Percentiles rank a stretch among this genome's conserved stretches.
These are phyloP conservation scores for Chascanopsetta lugubris DNA, from an alignment of 2,113 vertebrate genomes.

Conservation along the genomic window DNA sequence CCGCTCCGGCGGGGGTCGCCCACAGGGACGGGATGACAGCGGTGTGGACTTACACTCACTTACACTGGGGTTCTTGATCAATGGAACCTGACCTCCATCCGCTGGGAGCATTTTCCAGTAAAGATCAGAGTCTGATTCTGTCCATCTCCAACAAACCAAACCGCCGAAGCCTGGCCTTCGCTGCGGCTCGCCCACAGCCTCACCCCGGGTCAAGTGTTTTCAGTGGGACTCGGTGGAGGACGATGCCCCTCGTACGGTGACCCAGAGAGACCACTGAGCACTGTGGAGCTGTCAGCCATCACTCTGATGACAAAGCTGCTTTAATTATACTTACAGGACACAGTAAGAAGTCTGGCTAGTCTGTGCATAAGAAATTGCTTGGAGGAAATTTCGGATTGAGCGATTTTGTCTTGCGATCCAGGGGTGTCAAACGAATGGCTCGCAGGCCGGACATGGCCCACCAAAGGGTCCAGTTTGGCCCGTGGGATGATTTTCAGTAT, in stretches of 20 bases:
- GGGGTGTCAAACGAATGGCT: no score
- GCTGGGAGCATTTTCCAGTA: slow-evolving; percentile 33
- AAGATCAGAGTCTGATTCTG: slow-evolving; percentile 25
- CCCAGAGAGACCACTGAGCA: not conserved
- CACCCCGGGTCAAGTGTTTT: slow-evolving; percentile 28
- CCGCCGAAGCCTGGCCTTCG: not conserved
- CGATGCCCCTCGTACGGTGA: slow-evolving; percentile 3
- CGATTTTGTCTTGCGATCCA: no score
- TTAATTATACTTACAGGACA: no score
- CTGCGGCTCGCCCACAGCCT: not conserved
- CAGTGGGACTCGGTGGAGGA: slow-evolving; percentile 29
- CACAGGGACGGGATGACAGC: not conserved
- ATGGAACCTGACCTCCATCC: slow-evolving; percentile 36
- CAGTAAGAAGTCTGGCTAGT: no score
- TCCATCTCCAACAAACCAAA: slow-evolving; percentile 31
- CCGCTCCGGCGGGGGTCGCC: not conserved
- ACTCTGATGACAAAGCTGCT: no score
- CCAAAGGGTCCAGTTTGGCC: no score
- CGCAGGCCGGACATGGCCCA: no score
- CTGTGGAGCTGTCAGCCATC: not conserved
- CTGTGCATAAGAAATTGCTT: no score
- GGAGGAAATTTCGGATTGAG: no score
- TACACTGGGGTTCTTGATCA: slow-evolving; percentile 21
- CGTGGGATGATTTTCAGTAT: no score
- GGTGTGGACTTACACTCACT: slow-evolving; percentile 6